Evolutionary conservation across 2,113 vertebrate genomes (phyloP), one percentile per base, ranked within the genome.

Genomic region (Lepus americanus): DNA sequence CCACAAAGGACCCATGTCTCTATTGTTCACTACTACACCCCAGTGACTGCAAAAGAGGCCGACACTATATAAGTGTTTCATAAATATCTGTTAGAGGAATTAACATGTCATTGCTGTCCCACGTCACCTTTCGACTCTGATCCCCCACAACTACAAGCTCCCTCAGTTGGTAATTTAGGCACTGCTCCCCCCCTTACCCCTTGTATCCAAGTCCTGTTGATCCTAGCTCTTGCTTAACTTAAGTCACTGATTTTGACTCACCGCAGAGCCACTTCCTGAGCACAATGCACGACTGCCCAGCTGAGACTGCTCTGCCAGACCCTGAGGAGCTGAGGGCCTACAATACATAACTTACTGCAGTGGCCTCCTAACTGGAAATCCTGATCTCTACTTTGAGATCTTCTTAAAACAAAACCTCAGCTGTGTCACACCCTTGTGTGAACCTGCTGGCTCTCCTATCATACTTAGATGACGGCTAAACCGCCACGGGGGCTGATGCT

Each of bases 351-450:
- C 87, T 59, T 67, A 84, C 36, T 55, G 13, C 12, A 82, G 44
- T 27, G 7, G 64, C 6, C 39, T 94, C 39, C 78, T 82, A 92
- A 70, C 12, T 82, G 44, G 55, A 87, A 91, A 92, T 79, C 8
- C 17, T 67, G 66, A 89, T 20, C 69, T 82, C 39, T 87, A 76
- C 9, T 51, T 90, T 64, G 19, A 76, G 27, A 69, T 83, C 13
- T 74, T 77, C 64, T 53, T 82, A 76, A 93, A 93, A 78, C 2
- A 90, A 93, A 92, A 92, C 66, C 73, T 51, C 81, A 80, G 81
- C 5, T 85, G 31, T 92, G 39, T 14, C n/a, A 91, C 3, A 73
- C 23, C 92, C 69, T 27, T 91, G 31, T 81, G 7, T 69, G 29
- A 96, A 36, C 8, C n/a, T 44, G 77, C 16, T 64, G 67, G 29